Base-by-base conservation (phyloP, 2,113 vertebrate genomes). In the Brachionichthys hirsutus region DNA sequence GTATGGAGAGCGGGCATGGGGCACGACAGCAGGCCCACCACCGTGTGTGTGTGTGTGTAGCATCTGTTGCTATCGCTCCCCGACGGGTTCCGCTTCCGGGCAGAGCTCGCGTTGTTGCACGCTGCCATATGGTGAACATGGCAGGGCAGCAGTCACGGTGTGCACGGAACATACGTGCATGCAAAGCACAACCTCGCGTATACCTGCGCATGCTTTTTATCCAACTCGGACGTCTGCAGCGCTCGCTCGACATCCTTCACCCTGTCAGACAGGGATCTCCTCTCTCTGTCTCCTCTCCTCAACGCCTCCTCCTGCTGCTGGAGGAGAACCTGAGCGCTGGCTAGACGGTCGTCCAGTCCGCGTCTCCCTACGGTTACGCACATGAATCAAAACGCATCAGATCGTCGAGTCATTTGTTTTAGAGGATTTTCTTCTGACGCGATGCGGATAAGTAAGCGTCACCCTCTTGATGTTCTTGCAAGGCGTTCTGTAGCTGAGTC, bases 391-490 rank as follows among this genome's bases (percentile, higher is more conserved):
- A 48, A 14, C 24, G n/a, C 38, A 43, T 12, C 4, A 9, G 14
- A 36, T 50, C 10, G 18, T 24, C 40, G 43, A 9, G 12, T 18
- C 15, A 13, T 48, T 54, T 56, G n/a, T n/a, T 7, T 15, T 35
- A 8, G 2, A 17, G 8, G 3, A 3, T 5, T 36, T 22, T 24
- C 5, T 24, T 22, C 6, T 10, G 15, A 50, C 19, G 34, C 16
- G 42, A n/a, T 14, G 11, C 3, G 12, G 1, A 49, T 45, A 34
- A 35, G 14, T 22, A 6, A 42, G 8, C 49, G 14, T 24, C 11
- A 87, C 96, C 95, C 89, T 94, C 93, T 75, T 94, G 92, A 0
- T 90, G 86, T 56, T 95, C 93, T 0, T 92, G 88, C 54, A 95
- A 30, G 0, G 88, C 77, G 60, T 85, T 92, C 62, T 95, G 94